Conservation (phyloP, 1,140 invertebrate species). For the Pseudomyrmex pallidus region DNA sequence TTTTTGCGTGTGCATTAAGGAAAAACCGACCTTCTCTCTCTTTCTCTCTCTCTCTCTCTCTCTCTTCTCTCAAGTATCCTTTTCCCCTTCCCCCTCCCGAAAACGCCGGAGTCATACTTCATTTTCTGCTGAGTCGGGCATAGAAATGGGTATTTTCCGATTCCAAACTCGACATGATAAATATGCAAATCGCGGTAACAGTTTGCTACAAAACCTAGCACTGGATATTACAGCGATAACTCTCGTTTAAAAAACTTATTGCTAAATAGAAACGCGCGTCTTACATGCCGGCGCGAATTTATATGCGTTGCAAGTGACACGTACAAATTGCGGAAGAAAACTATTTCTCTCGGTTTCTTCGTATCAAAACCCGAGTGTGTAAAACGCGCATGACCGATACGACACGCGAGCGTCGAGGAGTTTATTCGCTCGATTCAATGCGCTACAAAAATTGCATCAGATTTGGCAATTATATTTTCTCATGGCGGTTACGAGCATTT, state of each 20-base stretch:
- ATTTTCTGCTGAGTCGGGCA: constrained; percentile 60
- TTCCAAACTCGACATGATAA: constrained; percentile 57
- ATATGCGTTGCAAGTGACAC: constrained; percentile 39
- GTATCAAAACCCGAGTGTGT: background rate
- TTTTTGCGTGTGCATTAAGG: constrained; percentile 58
- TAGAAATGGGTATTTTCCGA: constrained; percentile 56
- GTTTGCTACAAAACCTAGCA: constrained; percentile 49
- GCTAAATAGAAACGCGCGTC: constrained; percentile 46
- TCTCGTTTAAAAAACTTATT: constrained; percentile 52
- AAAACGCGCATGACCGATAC: background rate
- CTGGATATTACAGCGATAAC: constrained; percentile 52
- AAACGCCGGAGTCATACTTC: constrained; percentile 56
- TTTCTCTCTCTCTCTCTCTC: background rate
- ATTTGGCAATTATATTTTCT: too few species aligned
- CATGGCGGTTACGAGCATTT: too few species aligned
- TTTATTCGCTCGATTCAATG: too few species aligned
- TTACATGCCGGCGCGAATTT: constrained; percentile 34
- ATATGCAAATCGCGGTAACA: constrained; percentile 56
- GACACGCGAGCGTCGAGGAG: background rate
- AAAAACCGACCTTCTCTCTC: constrained; percentile 53
- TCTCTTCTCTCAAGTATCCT: constrained; percentile 45
- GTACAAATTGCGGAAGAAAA: constrained; percentile 50
- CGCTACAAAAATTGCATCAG: too few species aligned
- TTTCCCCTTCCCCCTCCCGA: background rate
- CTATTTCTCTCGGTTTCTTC: constrained; percentile 38